A percentile compares a stretch with the other conserved stretches of the same genome.
phyloP scores from a whole-genome alignment of 2,888 invertebrate species.

The Oscheius myriophilus region DNA sequence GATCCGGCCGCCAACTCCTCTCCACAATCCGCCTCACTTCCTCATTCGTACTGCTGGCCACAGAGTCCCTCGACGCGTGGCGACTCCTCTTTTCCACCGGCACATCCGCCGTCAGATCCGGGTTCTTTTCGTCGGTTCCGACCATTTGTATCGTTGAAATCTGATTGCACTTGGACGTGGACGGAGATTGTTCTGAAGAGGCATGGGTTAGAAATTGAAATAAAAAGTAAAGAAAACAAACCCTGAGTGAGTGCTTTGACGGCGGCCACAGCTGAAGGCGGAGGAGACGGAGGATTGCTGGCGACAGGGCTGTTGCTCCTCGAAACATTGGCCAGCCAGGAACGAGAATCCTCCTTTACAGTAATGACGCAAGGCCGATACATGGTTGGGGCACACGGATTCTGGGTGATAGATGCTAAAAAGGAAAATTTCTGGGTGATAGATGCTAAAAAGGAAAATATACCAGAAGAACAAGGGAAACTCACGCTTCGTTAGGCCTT shows the following conservation, averaged over 20 bases:
- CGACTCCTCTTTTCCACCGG: constrained; percentile 59
- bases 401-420: too few species aligned
- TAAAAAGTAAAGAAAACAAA: not conserved
- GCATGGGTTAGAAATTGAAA: too few species aligned
- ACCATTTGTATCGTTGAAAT: not conserved
- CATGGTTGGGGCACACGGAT: too few species aligned
- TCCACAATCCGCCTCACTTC: constrained; percentile 34
- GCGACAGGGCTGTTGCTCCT: constrained; percentile 22
- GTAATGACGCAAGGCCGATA: not conserved
- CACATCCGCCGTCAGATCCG: constrained; percentile 36
- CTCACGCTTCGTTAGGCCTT: constrained; percentile 86
- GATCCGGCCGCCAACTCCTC: constrained; percentile 5
- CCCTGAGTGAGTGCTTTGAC: constrained; percentile 30
- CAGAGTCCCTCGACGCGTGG: constrained; percentile 61
- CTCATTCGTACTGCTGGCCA: constrained; percentile 52
- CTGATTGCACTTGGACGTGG: constrained; percentile 8
- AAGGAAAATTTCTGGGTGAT: too few species aligned
- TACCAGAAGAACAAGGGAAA: too few species aligned
- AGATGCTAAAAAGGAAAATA: too few species aligned
- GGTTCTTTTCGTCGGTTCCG: not conserved
- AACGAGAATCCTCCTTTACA: not conserved
- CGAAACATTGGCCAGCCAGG: constrained; percentile 12
- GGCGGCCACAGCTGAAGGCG: constrained; percentile 36
- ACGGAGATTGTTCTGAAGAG: constrained; percentile 30
- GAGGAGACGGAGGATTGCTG: constrained; percentile 32